Percentiles rank a stretch among this genome's conserved stretches.
Evolutionary conservation across 2,797 vertebrate genomes (phyloP).

Genomic region (Amblyopsis hoosieri): DNA sequence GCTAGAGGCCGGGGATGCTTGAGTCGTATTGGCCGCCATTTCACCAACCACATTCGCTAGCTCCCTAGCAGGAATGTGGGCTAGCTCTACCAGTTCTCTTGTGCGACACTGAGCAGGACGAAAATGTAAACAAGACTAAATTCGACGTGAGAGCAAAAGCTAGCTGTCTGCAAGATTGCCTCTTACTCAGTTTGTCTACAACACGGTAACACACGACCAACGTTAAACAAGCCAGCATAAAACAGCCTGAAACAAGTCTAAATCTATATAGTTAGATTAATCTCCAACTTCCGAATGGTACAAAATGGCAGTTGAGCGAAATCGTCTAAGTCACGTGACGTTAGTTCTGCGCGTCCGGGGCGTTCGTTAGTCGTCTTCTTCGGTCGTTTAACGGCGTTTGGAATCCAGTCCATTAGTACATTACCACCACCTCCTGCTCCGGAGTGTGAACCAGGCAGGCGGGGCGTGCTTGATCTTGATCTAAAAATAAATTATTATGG

Average conservation of each 20-base stretch:
- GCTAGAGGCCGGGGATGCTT: constrained; percentile 62
- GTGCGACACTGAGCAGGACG: background rate
- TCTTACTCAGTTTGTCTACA: background rate
- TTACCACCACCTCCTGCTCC: too few relatives aligned
- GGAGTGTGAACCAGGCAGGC: too few relatives aligned
- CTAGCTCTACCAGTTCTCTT: constrained; percentile 36
- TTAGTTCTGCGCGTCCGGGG: background rate
- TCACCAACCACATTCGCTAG: constrained; percentile 45
- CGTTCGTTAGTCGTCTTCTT: background rate
- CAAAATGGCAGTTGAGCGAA: constrained; percentile 70
- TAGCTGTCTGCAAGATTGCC: background rate
- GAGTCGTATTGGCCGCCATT: constrained; percentile 83
- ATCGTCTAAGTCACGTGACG: constrained; percentile 26
- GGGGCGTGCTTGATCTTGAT: too few relatives aligned
- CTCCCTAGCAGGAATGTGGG: constrained; percentile 17
- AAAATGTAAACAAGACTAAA: constrained; percentile 54
- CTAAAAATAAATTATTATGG: too few relatives aligned
- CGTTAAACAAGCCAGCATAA: background rate
- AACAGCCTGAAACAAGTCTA: background rate
- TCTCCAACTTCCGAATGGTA: constrained; percentile 21
- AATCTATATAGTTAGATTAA: constrained; percentile 1
- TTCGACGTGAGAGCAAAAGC: background rate
- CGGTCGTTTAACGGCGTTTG: too few relatives aligned
- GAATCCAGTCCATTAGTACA: too few relatives aligned
- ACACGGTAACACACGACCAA: background rate